phyloP scores from a whole-genome alignment of 2,113 vertebrate genomes.

The Galemys pyrenaicus region DNA sequence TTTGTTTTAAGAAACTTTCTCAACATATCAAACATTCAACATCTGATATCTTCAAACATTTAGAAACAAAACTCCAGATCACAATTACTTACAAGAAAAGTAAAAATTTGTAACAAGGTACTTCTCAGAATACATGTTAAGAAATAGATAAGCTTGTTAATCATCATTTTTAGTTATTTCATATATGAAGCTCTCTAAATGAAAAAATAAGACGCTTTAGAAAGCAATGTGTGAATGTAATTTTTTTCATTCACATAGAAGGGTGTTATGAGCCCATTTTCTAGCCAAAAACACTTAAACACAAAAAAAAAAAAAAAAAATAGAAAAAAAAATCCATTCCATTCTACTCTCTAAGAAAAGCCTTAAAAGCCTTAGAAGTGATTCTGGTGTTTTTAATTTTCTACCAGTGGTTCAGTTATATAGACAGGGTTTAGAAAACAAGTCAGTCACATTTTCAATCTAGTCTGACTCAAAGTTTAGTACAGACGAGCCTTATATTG shows the following conservation, averaged over 20 bases:
- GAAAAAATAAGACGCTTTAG: conserved; percentile 27
- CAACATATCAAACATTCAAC: not conserved
- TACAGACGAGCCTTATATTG: not conserved
- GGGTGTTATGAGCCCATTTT: not conserved
- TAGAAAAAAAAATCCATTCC: not conserved
- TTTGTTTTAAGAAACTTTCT: conserved; percentile 32
- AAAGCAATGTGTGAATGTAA: not conserved
- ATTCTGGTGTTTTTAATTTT: not conserved
- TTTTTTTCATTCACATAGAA: conserved; percentile 21
- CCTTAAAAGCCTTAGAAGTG: not conserved
- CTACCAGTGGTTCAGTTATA: not conserved
- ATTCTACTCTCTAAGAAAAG: not conserved
- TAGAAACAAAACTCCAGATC: not conserved
- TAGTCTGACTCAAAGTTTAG: not conserved
- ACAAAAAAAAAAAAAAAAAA: not conserved
- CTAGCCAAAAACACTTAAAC: not conserved
- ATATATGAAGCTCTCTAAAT: conserved; percentile 5
- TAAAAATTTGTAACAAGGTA: not conserved
- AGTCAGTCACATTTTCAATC: not conserved
- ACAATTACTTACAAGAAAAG: not conserved
- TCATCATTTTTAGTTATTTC: conserved; percentile 42
- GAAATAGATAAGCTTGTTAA: not conserved
- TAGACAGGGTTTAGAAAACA: not conserved
- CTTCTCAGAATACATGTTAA: conserved; percentile 6
- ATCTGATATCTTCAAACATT: not conserved